phyloP scores from a whole-genome alignment of 1,140 invertebrate species.

The Oreohelix idahoensis region DNA sequence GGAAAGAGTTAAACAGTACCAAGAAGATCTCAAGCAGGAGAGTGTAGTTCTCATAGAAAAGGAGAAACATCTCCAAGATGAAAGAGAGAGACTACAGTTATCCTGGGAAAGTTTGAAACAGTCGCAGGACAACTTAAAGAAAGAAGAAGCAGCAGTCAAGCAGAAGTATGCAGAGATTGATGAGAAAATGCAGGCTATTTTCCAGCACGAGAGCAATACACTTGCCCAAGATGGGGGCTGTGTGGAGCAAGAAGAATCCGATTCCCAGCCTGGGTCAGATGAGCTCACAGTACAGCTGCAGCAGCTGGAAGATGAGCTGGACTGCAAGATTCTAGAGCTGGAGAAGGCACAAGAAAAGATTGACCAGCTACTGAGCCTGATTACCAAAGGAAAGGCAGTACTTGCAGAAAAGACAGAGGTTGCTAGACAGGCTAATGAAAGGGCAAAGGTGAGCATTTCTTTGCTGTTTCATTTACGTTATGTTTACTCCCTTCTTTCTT shows the following conservation, averaged over 20 bases:
- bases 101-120: neutral
- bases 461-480: neutral
- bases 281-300: neutral
- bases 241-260: neutral
- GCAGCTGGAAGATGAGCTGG: neutral
- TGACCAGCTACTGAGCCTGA: neutral
- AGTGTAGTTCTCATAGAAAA: neutral
- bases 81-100: neutral
- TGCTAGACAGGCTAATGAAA: neutral
- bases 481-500: no score
- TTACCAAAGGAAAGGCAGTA: neutral
- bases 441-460: neutral
- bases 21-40: neutral
- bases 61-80: neutral
- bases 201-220: neutral
- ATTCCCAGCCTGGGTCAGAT: neutral
- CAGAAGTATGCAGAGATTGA: neutral
- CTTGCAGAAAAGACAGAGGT: neutral
- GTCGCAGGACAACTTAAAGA: neutral
- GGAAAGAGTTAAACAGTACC: neutral
- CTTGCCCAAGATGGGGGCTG: neutral
- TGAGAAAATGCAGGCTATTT: neutral
- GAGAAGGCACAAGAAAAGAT: neutral
- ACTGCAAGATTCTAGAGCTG: neutral
- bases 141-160: neutral